A percentile compares a stretch with the other conserved stretches of the same genome.
These are phyloP conservation scores for Pipa parva DNA, from an alignment of 2,113 vertebrate genomes.

Conservation along the genomic window DNA sequence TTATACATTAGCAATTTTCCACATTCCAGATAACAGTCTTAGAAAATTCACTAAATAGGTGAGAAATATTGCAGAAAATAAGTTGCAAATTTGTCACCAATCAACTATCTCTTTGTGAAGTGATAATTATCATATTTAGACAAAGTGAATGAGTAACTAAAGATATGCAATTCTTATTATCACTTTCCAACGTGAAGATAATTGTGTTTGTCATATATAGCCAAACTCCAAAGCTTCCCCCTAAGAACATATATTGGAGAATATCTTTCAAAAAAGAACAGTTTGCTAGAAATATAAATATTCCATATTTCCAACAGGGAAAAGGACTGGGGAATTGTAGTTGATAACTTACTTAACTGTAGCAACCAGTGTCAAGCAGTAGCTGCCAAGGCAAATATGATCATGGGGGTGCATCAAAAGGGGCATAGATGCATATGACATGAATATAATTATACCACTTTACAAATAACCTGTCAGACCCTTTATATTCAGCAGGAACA, in stretches of 20 bases:
- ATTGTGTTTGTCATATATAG: conserved; percentile 8
- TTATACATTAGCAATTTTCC: conserved; percentile 12
- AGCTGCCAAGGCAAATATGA: no score
- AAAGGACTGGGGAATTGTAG: no score
- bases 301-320: no score
- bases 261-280: no score
- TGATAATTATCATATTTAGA: conserved; percentile 54
- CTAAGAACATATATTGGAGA: no score
- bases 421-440: no score
- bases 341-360: no score
- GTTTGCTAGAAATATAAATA: not conserved
- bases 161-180: conserved; percentile 29
- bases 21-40: conserved; percentile 40
- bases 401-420: no score
- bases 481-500: no score
- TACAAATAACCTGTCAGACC: no score
- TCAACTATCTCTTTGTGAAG: conserved; percentile 41
- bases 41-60: conserved; percentile 39
- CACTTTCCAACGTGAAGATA: conserved; percentile 20
- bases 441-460: no score
- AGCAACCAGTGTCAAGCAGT: no score
- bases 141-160: conserved; percentile 36
- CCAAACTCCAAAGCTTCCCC: not conserved
- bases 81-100: conserved; percentile 41
- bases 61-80: conserved; percentile 49